Conservation (phyloP, 2,888 invertebrate species). For the Argyresthia goedartella region DNA sequence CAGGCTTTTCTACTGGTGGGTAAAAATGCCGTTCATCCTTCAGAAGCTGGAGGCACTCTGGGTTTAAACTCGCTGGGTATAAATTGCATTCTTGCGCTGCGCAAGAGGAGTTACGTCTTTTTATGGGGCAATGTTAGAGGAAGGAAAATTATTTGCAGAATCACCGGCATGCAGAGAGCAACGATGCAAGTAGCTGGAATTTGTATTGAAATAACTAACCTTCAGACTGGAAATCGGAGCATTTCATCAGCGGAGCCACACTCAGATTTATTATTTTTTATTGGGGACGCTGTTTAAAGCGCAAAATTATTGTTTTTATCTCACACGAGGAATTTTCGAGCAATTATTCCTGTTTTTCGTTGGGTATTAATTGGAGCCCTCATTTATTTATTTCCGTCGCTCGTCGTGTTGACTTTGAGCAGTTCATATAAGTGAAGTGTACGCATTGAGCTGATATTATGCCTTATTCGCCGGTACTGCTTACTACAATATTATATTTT, state of each 20-base stretch:
- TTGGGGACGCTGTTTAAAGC: conserved; percentile 48
- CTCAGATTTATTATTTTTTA: conserved; percentile 67
- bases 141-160: conserved; percentile 64
- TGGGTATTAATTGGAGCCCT: conserved; percentile 54
- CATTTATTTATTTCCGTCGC: conserved; percentile 6
- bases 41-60: conserved; percentile 10
- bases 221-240: conserved; percentile 61
- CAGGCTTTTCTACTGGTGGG: conserved; percentile 24
- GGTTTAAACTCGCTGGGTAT: conserved; percentile 3
- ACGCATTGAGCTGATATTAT: no score
- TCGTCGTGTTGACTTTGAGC: neutral
- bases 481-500: neutral
- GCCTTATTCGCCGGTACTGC: neutral
- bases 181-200: conserved; percentile 65
- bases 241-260: conserved; percentile 52
- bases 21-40: neutral
- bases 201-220: conserved; percentile 65
- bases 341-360: conserved; percentile 62
- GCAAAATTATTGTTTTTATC: conserved; percentile 70
- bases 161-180: conserved; percentile 59
- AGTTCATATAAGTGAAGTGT: neutral
- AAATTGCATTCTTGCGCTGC: conserved; percentile 16
- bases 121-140: conserved; percentile 32
- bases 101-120: conserved; percentile 16
- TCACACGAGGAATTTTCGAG: conserved; percentile 60